Evolutionary conservation across 2,888 invertebrate species (phyloP).

Genomic region (Camponotus fellah): DNA sequence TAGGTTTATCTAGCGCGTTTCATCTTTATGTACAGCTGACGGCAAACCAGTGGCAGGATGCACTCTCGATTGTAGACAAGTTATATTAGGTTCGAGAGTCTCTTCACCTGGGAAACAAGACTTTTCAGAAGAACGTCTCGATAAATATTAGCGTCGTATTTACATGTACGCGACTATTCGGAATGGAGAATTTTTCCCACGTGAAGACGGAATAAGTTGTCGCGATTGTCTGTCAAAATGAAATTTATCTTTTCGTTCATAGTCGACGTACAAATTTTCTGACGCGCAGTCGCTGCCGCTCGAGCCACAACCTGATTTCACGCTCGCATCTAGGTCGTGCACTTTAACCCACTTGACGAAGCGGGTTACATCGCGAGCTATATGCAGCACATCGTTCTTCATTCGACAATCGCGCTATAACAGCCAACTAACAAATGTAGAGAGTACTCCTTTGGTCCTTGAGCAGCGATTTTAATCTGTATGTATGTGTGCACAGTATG

Average conservation of each 20-base stretch:
- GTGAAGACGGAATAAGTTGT: constrained; percentile 5
- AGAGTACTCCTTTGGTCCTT: neutral
- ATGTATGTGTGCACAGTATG: neutral
- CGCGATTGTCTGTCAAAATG: neutral
- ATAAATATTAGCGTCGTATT: neutral
- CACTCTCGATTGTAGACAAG: constrained; percentile 53
- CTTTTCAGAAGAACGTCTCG: neutral
- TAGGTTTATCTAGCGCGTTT: constrained; percentile 64
- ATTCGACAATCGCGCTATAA: constrained; percentile 17
- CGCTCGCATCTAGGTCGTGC: constrained; percentile 66
- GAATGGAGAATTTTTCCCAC: neutral
- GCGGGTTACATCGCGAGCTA: constrained; percentile 17
- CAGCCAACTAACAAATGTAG: neutral
- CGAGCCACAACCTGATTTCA: constrained; percentile 67
- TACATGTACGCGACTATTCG: too few relatives aligned
- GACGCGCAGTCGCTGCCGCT: constrained; percentile 67
- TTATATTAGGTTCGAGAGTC: constrained; percentile 11
- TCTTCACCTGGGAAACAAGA: constrained; percentile 3
- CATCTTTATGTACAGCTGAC: constrained; percentile 60
- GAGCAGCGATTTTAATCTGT: constrained; percentile 1
- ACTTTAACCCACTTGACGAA: constrained; percentile 58
- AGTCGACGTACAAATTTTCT: constrained; percentile 62
- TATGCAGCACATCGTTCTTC: constrained; percentile 14
- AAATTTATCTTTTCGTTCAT: constrained; percentile 55
- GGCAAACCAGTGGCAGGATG: constrained; percentile 49